Evolutionary conservation across 2,888 invertebrate genomes (phyloP), one percentile per base, ranked within the genome.

Genomic region (Chymomyza caudatula): DNA sequence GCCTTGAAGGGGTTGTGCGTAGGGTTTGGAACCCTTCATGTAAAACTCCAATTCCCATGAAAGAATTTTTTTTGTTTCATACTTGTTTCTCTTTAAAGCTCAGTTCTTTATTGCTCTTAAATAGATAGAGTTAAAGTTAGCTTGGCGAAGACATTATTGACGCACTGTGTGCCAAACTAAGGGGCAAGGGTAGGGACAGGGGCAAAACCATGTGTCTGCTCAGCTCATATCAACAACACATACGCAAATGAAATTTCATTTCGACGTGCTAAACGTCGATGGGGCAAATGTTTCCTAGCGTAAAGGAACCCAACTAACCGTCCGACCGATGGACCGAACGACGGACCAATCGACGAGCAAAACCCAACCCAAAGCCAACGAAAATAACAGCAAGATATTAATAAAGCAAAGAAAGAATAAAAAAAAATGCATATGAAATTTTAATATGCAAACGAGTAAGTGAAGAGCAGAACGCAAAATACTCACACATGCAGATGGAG

Each of bases 311-410:
- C 78, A 82, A 74, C 80, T 68, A 76, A 74, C 79, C 79, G 74
- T 73, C 60, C 65, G 58, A 63, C 59, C 67, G 42, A 58, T 13
- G 22, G 22, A 25, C 53, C 53, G 22, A 62, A 60, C 74, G 52
- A 71, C 60, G 61, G 67, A 63, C 17, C 58, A 17, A 37, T 25
- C 67, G 20, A 58, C 43, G 11, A 70, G 22, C 59, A 57, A 71
- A 49, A 64, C 65, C 62, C 47, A 56, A 67, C 60, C 22, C 22
- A 37, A 22, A 68, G 62, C 63, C 77, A 74, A 69, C 74, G 67
- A 85, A 81, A 85, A 81, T 81, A 80, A 83, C 86, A 77, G 85
- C 83, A 80, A 85, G 77, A 86, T 86, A 84, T 81, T 84, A 86
- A 81, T 86, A 86, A 76, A 82, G 81, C 81, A 72, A 83, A 17